Evolutionary conservation across 2,797 vertebrate species (phyloP).

Genomic region (Masticophis lateralis): DNA sequence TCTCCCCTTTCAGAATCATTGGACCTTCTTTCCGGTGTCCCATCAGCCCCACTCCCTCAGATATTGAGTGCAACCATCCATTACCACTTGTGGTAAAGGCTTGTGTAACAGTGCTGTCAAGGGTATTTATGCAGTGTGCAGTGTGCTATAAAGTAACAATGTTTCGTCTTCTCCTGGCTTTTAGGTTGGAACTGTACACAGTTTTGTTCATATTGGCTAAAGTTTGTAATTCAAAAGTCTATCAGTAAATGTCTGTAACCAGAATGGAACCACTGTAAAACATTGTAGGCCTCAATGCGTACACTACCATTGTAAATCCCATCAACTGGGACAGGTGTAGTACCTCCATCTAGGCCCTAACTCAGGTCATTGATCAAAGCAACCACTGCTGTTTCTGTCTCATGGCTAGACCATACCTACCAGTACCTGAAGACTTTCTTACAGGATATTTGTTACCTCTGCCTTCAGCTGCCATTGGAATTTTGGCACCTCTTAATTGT

Average conservation of each 20-base stretch:
- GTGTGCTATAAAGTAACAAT: not conserved
- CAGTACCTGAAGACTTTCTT: not conserved
- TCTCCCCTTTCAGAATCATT: not conserved
- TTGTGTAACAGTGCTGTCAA: not conserved
- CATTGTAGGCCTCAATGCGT: not conserved
- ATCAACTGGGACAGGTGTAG: not conserved
- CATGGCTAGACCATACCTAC: not conserved
- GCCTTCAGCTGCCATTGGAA: not conserved
- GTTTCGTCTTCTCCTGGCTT: not conserved
- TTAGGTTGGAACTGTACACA: not conserved
- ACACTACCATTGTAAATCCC: not conserved
- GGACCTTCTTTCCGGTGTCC: not conserved
- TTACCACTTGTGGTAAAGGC: not conserved
- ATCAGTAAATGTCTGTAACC: not conserved
- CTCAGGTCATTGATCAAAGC: not conserved
- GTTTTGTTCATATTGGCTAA: not conserved
- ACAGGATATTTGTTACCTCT: not conserved
- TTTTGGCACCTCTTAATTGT: not conserved
- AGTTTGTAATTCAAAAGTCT: not conserved
- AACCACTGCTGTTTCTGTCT: not conserved
- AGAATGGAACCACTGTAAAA: not conserved
- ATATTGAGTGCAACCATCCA: not conserved
- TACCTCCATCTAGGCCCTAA: not conserved
- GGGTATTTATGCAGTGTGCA: not conserved
- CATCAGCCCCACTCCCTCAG: not conserved